Evolutionary conservation across 2,888 invertebrate genomes (phyloP), one percentile per base, ranked within the genome.

Genomic region (Heliconius erato): DNA sequence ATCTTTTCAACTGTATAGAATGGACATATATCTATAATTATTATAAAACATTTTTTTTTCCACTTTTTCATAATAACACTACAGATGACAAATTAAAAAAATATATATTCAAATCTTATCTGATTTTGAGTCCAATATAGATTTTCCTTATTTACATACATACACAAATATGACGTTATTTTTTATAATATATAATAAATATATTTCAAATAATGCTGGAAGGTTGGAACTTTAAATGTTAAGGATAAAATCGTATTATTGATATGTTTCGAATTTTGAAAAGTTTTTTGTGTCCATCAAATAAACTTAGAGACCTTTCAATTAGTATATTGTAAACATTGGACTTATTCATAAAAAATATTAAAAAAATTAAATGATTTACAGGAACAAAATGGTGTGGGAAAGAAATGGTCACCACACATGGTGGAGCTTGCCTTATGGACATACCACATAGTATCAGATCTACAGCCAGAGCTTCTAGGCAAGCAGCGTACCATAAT

Each of bases 401-500:
- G 93, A 87, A 97, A 96, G 86, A 96, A 96, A 89, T 97, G 97
- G 97, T 97, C 97, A 19, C 97, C 97, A 65, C 97, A 97, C 94
- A 97, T 97, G 96, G 98, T 99, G 82, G 99, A 99, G 94, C 94
- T 99, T 90, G 98, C 99, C 72, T 93, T 99, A 89, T 99, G 99
- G 99, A 98, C 99, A 82, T 99, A 99, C 94, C 98, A 98, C 92
- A 97, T 99, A 82, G 97, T 98, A 86, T 97, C 98, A 84, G 98
- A 99, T 89, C 92, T 98, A 88, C 98, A 98, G 92, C 98, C 99
- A 63, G 98, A 98, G 89, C 94, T 99, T 85, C 96, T 99, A 86
- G 98, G 98, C 88, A 97, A 97, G 88, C 97, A 98, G 94, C 97
- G 97, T 32, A 88, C 86, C 72, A 85, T 88, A 83, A 91, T 92